Evolutionary conservation across 2,888 invertebrate species (phyloP), one percentile per base, ranked within the genome.

Genomic region (Limnephilus rhombicus): DNA sequence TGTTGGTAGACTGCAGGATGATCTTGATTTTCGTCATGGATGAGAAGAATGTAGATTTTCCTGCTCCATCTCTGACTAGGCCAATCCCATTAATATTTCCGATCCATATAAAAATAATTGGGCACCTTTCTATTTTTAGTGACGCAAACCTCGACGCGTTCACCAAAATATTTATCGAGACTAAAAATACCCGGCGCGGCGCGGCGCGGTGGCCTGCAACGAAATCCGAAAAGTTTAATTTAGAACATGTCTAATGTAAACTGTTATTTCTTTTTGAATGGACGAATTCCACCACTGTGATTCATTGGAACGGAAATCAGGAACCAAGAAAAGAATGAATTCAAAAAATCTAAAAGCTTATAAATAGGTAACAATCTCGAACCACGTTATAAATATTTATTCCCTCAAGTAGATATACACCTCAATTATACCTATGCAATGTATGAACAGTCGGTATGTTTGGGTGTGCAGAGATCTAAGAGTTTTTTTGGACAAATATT

Each of bases 231-330:
- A 82, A 82, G 5, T 82, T 82, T 34, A 34, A 34, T 18, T 13
- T 34, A 82, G 82, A 82, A 34, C 34, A 82, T 31, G 15, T 82
- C 18, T 18, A 82, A 82, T n/a, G 82, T 34, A 82, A 34, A 34
- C 34, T 82, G 34, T 34, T 82, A 31, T 82, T 34, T 82, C 68
- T 34, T 82, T 34, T 82, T 82, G 82, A 82, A 82, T 82, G 82
- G 12, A n/a, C 68, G n/a, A 29, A 31, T 82, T 34, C 34, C 82
- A 9, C 34, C 82, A 9, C 68, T 24, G 68, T 68, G 68, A 68
- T 68, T 34, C 82, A 82, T 82, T 82, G 31, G 82, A 29, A 12
- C 31, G 82, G 13, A 12, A 82, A 31, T 82, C 82, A 15, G 31
- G 82, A 82, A 34, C 34, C 15, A 1, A 31, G 9, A 5, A 34